These are phyloP conservation scores for Fabriciana adippe DNA, from an alignment of 2,888 invertebrate genomes.

Conservation along the genomic window DNA sequence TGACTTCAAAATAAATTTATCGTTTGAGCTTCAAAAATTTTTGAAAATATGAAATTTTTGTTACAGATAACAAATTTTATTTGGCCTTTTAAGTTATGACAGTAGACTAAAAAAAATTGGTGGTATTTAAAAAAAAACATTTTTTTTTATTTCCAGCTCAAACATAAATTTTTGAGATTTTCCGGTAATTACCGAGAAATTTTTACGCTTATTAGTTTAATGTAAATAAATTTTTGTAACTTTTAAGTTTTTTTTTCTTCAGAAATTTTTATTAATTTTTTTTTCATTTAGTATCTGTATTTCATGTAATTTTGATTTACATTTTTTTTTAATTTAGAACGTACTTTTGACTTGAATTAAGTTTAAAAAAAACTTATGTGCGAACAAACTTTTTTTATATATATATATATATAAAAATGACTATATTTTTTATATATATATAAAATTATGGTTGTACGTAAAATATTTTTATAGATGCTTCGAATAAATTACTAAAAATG, in stretches of 20 bases:
- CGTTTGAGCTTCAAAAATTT: conserved; percentile 8
- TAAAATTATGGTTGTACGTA: too few species aligned
- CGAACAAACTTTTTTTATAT: neutral
- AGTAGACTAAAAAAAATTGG: neutral
- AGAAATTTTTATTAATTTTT: neutral
- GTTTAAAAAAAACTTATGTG: neutral
- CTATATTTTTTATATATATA: too few species aligned
- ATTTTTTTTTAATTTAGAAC: conserved; percentile 6
- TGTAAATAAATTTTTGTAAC: conserved; percentile 11
- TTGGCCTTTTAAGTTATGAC: neutral
- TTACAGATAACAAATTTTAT: neutral
- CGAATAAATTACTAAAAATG: too few species aligned
- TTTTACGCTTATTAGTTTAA: conserved; percentile 41
- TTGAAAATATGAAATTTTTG: neutral
- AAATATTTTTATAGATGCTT: too few species aligned
- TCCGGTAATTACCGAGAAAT: conserved; percentile 32
- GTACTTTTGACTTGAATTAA: neutral
- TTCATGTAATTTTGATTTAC: conserved; percentile 7
- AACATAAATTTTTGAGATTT: conserved; percentile 20
- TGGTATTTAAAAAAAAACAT: neutral
- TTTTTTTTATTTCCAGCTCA: neutral
- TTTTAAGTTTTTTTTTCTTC: neutral
- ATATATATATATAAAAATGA: too few species aligned
- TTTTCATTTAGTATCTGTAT: conserved; percentile 10
- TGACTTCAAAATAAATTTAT: conserved; percentile 11